A percentile compares a stretch with the other conserved stretches of the same genome.
phyloP scores from a whole-genome alignment of 2,888 invertebrate genomes.

The Amphipyra tragopoginis region DNA sequence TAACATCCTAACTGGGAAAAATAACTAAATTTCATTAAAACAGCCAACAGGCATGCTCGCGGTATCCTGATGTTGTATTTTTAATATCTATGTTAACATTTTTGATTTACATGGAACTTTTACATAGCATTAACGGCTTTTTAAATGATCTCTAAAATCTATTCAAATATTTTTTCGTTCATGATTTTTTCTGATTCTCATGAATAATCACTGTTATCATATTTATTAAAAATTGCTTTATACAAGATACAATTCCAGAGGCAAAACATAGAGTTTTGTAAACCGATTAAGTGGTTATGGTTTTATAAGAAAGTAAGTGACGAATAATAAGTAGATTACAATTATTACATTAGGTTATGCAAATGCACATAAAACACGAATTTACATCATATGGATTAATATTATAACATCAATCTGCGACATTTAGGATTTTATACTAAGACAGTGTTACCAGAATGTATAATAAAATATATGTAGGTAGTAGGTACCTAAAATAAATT shows the following conservation, averaged over 20 bases:
- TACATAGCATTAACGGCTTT: neutral
- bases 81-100: constrained; percentile 14
- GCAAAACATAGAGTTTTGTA: constrained; percentile 14
- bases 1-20: constrained; percentile 16
- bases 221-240: constrained; percentile 5
- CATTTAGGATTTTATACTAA: constrained; percentile 18
- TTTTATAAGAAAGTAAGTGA: neutral
- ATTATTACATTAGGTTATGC: constrained; percentile 32
- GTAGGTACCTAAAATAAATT: constrained; percentile 25
- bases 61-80: constrained; percentile 3
- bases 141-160: neutral
- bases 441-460: constrained; percentile 21
- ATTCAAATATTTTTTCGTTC: neutral
- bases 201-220: constrained; percentile 4
- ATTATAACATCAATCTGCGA: constrained; percentile 38
- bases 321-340: constrained; percentile 15
- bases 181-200: constrained; percentile 1
- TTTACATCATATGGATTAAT: constrained; percentile 38
- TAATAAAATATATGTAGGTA: constrained; percentile 8
- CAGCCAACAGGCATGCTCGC: constrained; percentile 1
- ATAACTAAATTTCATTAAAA: constrained; percentile 11
- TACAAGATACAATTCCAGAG: constrained; percentile 34
- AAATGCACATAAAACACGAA: constrained; percentile 38
- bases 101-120: neutral
- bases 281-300: neutral